Evolutionary conservation across 2,888 invertebrate species (phyloP).

Genomic region (Cosmorhoe ocellata): DNA sequence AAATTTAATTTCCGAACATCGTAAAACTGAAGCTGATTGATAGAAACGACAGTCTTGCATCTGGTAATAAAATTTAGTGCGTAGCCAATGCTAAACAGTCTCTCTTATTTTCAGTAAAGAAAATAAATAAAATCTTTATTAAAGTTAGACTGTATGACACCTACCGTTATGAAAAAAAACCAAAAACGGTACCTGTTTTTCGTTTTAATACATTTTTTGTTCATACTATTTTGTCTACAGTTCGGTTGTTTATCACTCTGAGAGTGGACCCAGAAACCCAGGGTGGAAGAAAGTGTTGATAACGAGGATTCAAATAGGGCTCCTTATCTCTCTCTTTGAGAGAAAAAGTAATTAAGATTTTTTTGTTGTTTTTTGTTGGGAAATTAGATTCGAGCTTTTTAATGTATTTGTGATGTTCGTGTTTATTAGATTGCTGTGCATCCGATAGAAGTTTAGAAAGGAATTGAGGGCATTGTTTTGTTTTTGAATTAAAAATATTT

Average conservation of each 20-base stretch:
- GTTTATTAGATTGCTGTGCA: constrained; percentile 54
- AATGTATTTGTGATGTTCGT: constrained; percentile 68
- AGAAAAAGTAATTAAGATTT: constrained; percentile 78
- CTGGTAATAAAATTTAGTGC: no score
- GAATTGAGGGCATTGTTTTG: constrained; percentile 27
- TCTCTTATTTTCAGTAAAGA: no score
- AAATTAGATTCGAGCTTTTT: constrained; percentile 68
- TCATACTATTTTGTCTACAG: neutral
- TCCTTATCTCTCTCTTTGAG: constrained; percentile 71
- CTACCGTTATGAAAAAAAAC: no score
- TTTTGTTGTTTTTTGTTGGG: constrained; percentile 60
- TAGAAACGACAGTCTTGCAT: no score
- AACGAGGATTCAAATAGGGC: constrained; percentile 68
- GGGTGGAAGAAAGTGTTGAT: constrained; percentile 63
- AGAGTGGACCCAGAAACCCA: constrained; percentile 31
- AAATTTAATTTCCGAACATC: no score
- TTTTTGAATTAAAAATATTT: neutral
- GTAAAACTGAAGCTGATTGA: no score
- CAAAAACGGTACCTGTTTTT: no score
- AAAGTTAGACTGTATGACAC: no score
- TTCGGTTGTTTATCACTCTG: constrained; percentile 6
- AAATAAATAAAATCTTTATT: no score
- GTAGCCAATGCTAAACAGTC: no score
- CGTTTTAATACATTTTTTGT: no score
- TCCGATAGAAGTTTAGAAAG: constrained; percentile 35